A percentile compares a stretch with the other conserved stretches of the same genome.
Conservation (phyloP, 2,888 invertebrate genomes). For the Erebia epiphron region DNA sequence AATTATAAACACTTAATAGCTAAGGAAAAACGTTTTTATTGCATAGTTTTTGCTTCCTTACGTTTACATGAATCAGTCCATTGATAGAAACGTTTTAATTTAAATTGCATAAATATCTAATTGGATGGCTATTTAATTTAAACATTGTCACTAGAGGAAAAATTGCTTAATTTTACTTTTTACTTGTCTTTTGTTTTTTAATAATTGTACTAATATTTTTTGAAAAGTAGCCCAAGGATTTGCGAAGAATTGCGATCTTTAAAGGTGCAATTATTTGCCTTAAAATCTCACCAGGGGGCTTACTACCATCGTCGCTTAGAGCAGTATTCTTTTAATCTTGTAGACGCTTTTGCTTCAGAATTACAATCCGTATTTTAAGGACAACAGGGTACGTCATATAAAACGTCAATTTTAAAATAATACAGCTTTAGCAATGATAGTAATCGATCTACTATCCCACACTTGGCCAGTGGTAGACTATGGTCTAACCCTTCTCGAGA, state of each 20-base stretch:
- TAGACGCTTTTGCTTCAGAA: no score
- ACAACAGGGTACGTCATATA: no score
- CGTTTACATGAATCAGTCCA: background rate
- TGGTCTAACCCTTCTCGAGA: no score
- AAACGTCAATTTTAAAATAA: no score
- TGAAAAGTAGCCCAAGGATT: background rate
- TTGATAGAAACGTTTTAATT: background rate
- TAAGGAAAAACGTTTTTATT: background rate
- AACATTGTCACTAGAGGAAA: background rate
- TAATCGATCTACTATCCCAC: no score
- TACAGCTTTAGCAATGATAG: no score
- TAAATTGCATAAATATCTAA: background rate
- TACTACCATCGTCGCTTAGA: no score
- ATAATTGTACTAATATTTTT: background rate
- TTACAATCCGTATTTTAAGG: no score
- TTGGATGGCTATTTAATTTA: background rate
- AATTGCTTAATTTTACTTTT: background rate
- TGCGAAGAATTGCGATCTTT: background rate
- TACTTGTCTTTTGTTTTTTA: background rate
- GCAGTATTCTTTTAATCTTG: no score
- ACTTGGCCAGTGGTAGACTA: no score
- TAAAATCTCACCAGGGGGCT: background rate
- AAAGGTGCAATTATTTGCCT: background rate
- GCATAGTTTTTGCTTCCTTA: background rate
- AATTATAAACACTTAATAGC: constrained; percentile 1